Conservation (phyloP, 35 echinoderm and acorn worm genomes). For the Chiridota heheva region DNA sequence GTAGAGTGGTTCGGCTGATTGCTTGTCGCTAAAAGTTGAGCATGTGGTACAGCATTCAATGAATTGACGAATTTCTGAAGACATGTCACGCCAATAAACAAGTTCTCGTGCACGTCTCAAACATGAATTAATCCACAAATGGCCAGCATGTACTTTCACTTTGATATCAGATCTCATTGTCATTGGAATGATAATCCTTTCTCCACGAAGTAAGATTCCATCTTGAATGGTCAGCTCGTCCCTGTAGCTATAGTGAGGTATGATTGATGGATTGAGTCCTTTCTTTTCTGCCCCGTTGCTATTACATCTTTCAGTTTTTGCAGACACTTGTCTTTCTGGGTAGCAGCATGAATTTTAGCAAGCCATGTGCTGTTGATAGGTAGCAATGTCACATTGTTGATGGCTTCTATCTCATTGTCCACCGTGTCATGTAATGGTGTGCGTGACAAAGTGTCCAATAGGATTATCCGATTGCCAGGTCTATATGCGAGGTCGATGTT, state of each 20-base stretch:
- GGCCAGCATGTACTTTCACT: constrained; percentile 50
- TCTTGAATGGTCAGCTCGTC: constrained; percentile 77
- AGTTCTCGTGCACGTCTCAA: constrained; percentile 56
- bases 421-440: neutral
- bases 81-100: constrained; percentile 69
- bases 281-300: constrained; percentile 47
- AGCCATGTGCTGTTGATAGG: neutral
- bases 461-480: constrained; percentile 26
- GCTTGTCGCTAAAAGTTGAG: constrained; percentile 17
- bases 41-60: constrained; percentile 65
- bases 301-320: constrained; percentile 32
- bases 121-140: constrained; percentile 54
- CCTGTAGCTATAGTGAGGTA: constrained; percentile 40
- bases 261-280: neutral
- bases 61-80: constrained; percentile 50
- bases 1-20: constrained; percentile 11
- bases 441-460: constrained; percentile 43
- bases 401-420: neutral
- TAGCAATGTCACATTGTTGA: neutral
- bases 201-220: constrained; percentile 36
- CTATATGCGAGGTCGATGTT: constrained; percentile 42
- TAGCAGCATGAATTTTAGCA: constrained; percentile 28
- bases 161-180: constrained; percentile 43
- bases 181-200: constrained; percentile 54
- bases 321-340: constrained; percentile 13